Evolutionary conservation across 2,113 vertebrate species (phyloP).

Genomic region (Ahaetulla prasina): DNA sequence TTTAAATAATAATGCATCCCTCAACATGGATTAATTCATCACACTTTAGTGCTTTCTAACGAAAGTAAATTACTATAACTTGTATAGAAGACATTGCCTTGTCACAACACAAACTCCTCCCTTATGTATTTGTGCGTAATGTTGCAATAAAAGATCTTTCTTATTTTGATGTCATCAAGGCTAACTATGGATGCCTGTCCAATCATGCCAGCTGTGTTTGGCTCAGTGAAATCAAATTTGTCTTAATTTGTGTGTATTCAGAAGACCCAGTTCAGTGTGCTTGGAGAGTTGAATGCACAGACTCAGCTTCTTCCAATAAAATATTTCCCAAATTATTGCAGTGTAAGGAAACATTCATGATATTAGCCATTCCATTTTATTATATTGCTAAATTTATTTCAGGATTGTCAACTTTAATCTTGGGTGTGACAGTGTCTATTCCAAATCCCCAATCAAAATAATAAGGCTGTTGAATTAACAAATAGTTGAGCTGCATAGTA

Average conservation of each 20-base stretch:
- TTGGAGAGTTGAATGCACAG: neutral
- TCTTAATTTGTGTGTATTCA: neutral
- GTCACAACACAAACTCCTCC: neutral
- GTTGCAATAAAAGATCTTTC: neutral
- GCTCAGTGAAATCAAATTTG: neutral
- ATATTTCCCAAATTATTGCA: neutral
- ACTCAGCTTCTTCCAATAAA: neutral
- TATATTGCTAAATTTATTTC: neutral
- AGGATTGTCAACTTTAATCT: neutral
- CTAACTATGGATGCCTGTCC: neutral
- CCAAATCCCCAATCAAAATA: neutral
- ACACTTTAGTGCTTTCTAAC: neutral
- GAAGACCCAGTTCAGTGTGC: neutral
- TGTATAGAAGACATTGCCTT: neutral
- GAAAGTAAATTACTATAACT: neutral
- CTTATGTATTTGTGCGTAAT: neutral
- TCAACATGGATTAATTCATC: neutral
- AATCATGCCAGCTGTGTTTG: neutral
- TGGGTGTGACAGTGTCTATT: neutral
- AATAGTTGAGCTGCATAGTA: neutral
- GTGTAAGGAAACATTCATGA: neutral
- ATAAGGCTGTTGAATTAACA: neutral
- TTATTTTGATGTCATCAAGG: neutral
- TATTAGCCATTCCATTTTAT: neutral
- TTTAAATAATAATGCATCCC: neutral